phyloP scores from a whole-genome alignment of 2,888 invertebrate genomes.

The Anoncus sp. region DNA sequence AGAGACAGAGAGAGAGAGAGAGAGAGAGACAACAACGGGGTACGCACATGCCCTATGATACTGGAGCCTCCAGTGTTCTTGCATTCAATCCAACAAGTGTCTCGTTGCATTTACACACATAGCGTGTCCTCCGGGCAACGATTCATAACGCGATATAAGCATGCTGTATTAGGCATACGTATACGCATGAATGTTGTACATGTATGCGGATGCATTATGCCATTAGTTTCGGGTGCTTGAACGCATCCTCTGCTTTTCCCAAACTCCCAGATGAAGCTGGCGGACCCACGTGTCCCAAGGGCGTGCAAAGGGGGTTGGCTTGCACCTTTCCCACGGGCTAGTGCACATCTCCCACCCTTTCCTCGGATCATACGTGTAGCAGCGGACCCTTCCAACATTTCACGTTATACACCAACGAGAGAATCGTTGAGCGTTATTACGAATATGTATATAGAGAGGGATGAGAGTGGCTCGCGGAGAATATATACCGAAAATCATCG shows the following conservation, averaged over 20 bases:
- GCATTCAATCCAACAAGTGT: conserved; percentile 56
- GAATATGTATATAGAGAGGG: conserved; percentile 45
- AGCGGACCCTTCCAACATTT: conserved; percentile 33
- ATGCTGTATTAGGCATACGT: conserved; percentile 33
- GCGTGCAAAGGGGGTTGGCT: conserved; percentile 42
- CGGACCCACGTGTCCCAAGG: conserved; percentile 50
- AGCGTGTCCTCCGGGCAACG: conserved; percentile 21
- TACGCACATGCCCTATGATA: neutral
- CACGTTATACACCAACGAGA: conserved; percentile 39
- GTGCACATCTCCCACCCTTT: conserved; percentile 20
- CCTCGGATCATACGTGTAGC: conserved; percentile 24
- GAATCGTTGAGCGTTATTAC: conserved; percentile 53
- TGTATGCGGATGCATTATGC: conserved; percentile 37
- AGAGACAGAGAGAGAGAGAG: neutral
- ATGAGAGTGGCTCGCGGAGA: conserved; percentile 44
- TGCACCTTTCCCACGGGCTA: conserved; percentile 62
- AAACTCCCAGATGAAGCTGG: conserved; percentile 37
- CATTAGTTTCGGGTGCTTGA: conserved; percentile 64
- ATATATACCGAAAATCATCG: conserved; percentile 61
- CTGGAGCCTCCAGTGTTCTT: neutral
- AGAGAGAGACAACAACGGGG: neutral
- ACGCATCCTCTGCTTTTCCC: conserved; percentile 57
- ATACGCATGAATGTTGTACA: conserved; percentile 11
- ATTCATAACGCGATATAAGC: conserved; percentile 50
- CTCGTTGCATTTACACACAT: conserved; percentile 38